Evolutionary conservation across 2,113 vertebrate species (phyloP).

Genomic region (Ceratotherium simum): DNA sequence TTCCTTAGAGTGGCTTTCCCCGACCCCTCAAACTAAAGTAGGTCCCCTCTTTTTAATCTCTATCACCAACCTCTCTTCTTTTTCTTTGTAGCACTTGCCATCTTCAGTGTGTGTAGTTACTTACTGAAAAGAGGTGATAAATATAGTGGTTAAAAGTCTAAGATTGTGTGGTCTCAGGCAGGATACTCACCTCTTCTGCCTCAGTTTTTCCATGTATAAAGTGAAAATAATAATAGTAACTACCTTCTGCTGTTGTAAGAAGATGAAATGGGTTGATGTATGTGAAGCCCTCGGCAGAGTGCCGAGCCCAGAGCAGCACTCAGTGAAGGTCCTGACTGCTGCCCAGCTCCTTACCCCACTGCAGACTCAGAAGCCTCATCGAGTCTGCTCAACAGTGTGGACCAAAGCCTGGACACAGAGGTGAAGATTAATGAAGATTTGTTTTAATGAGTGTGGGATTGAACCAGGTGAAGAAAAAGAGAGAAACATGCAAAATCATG

Average conservation of each 20-base stretch:
- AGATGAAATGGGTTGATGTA: accelerated
- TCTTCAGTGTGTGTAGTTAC: neutral
- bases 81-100: neutral
- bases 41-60: neutral
- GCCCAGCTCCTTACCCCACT: too few species aligned
- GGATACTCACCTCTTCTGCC: neutral
- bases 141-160: neutral
- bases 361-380: neutral
- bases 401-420: neutral
- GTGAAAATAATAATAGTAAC: neutral
- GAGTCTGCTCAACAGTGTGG: accelerated
- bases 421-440: neutral
- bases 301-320: neutral
- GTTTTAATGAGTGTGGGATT: neutral
- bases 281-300: neutral
- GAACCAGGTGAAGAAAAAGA: neutral
- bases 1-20: neutral
- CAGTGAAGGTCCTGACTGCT: too few species aligned
- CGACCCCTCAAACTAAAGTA: neutral
- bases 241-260: neutral
- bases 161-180: neutral
- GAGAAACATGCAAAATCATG: neutral
- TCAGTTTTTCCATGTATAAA: neutral
- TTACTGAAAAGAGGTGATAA: neutral
- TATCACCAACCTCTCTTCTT: neutral